Evolutionary conservation across 2,888 invertebrate genomes (phyloP).

Genomic region (Pycnomerus fuliginosus): DNA sequence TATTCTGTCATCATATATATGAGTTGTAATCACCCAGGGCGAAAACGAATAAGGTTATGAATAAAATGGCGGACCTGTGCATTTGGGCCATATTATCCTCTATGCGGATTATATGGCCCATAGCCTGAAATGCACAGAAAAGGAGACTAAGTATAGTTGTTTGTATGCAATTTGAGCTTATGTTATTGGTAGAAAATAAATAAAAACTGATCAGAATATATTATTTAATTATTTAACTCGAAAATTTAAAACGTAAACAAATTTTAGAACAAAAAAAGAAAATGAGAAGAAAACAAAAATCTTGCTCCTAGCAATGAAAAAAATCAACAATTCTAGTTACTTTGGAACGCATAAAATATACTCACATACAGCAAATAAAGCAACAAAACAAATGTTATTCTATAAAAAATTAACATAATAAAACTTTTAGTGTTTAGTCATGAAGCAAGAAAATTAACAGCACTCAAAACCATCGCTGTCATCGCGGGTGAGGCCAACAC

Average conservation of each 20-base stretch:
- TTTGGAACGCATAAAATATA: too few relatives aligned
- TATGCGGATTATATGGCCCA: not conserved
- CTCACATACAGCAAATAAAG: too few relatives aligned
- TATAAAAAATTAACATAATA: not conserved
- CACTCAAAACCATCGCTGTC: not conserved
- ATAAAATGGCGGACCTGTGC: too few relatives aligned
- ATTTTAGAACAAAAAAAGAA: too few relatives aligned
- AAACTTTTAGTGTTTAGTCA: not conserved
- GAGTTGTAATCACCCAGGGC: too few relatives aligned
- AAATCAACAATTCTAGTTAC: too few relatives aligned
- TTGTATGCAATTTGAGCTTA: not conserved
- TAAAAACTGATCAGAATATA: not conserved
- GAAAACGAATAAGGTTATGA: too few relatives aligned
- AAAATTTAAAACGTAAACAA: too few relatives aligned
- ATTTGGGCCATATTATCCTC: not conserved
- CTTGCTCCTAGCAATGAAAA: too few relatives aligned
- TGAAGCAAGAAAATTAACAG: not conserved
- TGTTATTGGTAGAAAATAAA: not conserved
- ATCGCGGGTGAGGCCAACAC: not conserved
- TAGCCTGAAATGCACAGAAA: not conserved
- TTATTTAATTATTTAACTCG: not conserved
- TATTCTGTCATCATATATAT: too few relatives aligned
- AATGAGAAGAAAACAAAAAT: too few relatives aligned
- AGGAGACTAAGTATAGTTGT: not conserved
- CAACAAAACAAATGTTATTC: too few relatives aligned